phyloP scores from a whole-genome alignment of 1,140 invertebrate genomes.

The Arion vulgaris region DNA sequence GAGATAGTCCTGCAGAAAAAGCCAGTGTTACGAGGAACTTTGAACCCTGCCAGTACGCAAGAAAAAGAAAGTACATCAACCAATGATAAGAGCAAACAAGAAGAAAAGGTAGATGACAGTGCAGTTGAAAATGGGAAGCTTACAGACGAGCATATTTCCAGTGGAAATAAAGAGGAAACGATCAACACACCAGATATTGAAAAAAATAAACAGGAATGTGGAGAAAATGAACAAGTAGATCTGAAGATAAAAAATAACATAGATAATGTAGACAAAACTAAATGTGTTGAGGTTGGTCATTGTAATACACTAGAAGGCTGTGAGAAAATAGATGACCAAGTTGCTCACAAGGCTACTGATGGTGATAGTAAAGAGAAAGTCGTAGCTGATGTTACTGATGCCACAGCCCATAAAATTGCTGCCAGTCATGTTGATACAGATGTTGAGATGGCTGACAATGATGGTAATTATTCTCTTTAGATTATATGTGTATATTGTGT shows the following conservation, averaged over 20 bases:
- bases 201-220: no score
- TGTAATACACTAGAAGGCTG: background rate
- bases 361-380: background rate
- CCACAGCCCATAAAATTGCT: background rate
- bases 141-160: background rate
- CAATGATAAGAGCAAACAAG: background rate
- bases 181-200: background rate
- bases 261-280: background rate
- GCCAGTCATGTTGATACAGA: background rate
- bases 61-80: background rate
- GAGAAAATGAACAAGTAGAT: no score
- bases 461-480: background rate
- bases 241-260: background rate
- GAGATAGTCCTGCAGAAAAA: no score
- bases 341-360: background rate
- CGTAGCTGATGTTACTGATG: background rate
- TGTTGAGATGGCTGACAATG: constrained; percentile 2
- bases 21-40: no score
- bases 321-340: background rate
- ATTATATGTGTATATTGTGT: background rate
- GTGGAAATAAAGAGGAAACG: background rate
- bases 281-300: background rate
- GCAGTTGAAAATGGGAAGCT: background rate
- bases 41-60: no score
- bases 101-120: background rate